Percentiles rank a stretch among this genome's conserved stretches.
Conservation (phyloP, 2,888 invertebrate species). For the Acrobasis suavella region DNA sequence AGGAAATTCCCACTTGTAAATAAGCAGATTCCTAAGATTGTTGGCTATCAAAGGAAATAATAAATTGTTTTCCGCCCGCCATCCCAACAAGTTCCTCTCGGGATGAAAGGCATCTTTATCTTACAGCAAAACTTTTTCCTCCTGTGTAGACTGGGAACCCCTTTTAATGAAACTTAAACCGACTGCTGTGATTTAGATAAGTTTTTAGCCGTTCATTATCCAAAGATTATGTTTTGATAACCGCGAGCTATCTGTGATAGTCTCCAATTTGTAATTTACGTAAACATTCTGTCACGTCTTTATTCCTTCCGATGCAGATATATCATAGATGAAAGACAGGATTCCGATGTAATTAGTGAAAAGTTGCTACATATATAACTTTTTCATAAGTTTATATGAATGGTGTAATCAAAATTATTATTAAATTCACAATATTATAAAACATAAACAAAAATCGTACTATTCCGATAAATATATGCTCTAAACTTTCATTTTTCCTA, state of each 20-base stretch:
- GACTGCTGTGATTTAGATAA: conserved; percentile 69
- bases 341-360: no score
- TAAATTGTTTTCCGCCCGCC: conserved; percentile 61
- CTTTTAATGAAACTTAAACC: conserved; percentile 73
- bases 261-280: not conserved
- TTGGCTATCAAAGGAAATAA: conserved; percentile 60
- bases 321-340: no score
- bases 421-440: no score
- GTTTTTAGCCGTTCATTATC: conserved; percentile 38
- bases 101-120: conserved; percentile 75
- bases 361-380: no score
- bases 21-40: conserved; percentile 53
- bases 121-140: conserved; percentile 69
- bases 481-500: not conserved
- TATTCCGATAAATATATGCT: not conserved
- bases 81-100: conserved; percentile 60
- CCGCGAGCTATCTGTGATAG: not conserved
- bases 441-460: no score
- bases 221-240: not conserved
- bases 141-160: conserved; percentile 54
- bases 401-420: no score
- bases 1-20: conserved; percentile 44
- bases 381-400: no score
- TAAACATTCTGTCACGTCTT: no score
- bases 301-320: no score